These are phyloP conservation scores for Cheiracanthium punctorium DNA, from an alignment of 2,888 invertebrate species.

Conservation along the genomic window DNA sequence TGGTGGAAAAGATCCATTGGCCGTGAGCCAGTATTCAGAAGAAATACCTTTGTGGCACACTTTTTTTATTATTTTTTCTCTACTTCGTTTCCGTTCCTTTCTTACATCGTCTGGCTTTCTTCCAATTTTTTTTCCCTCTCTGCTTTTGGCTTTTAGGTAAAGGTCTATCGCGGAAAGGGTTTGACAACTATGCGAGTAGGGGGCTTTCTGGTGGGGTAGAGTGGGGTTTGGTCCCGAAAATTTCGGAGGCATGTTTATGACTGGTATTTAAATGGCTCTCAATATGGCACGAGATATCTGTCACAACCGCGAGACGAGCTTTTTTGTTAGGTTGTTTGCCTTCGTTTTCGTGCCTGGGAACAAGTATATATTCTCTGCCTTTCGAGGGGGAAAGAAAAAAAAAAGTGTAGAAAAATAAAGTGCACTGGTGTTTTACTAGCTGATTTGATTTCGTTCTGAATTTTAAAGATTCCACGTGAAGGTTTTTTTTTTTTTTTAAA, in stretches of 20 bases:
- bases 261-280: not conserved
- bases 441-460: too few species aligned
- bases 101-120: not conserved
- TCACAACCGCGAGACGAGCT: too few species aligned
- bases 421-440: too few species aligned
- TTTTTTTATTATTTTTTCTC: not conserved
- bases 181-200: not conserved
- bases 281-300: not conserved
- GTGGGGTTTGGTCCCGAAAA: too few species aligned
- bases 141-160: not conserved
- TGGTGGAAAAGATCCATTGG: slow-evolving; percentile 38
- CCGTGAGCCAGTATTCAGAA: slow-evolving; percentile 40
- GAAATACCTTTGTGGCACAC: slow-evolving; percentile 59
- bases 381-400: too few species aligned
- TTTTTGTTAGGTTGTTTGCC: too few species aligned
- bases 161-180: not conserved
- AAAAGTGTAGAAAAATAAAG: too few species aligned
- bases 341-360: too few species aligned
- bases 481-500: too few species aligned
- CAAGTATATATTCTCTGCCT: too few species aligned
- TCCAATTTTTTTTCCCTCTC: not conserved
- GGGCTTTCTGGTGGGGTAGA: not conserved
- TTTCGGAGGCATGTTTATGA: not conserved
- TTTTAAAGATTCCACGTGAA: too few species aligned
- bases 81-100: not conserved